A percentile compares a stretch with the other conserved stretches of the same genome.
These are phyloP conservation scores for Bergia puertoricense DNA, from an alignment of 92 coral and sea anemone species.

Conservation along the genomic window DNA sequence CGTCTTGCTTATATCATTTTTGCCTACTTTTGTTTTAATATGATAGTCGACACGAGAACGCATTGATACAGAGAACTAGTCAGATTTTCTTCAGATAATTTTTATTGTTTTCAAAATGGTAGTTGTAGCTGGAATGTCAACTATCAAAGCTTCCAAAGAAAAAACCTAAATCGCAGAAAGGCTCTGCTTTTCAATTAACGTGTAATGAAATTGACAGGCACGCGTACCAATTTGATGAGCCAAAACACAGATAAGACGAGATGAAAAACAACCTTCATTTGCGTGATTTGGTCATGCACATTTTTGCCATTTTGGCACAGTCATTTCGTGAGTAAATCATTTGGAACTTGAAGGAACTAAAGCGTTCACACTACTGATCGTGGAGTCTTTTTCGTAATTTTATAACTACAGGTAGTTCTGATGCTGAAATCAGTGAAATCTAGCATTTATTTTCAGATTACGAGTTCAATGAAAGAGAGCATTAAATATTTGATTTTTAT, in stretches of 20 bases:
- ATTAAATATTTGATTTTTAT: too few species aligned
- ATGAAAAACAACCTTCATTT: neutral
- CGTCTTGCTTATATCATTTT: neutral
- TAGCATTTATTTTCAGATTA: neutral
- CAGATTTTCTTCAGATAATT: neutral
- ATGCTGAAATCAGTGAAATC: too few species aligned
- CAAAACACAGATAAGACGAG: neutral
- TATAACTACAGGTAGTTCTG: too few species aligned
- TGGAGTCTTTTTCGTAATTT: neutral
- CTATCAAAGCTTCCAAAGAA: neutral
- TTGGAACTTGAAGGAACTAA: too few species aligned
- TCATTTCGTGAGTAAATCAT: neutral
- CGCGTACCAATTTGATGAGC: too few species aligned
- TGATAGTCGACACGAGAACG: too few species aligned
- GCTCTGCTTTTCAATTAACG: neutral
- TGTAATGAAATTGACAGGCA: too few species aligned
- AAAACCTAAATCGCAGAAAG: neutral
- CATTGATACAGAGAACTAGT: neutral
- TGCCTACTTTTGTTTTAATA: neutral
- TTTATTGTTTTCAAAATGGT: too few species aligned
- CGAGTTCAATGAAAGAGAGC: neutral
- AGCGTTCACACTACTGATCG: neutral
- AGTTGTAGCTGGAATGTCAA: neutral
- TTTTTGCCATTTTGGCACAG: neutral
- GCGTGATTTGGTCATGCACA: too few species aligned